These are phyloP conservation scores for Siniperca undulata DNA, from an alignment of 2,797 vertebrate genomes.

Conservation along the genomic window DNA sequence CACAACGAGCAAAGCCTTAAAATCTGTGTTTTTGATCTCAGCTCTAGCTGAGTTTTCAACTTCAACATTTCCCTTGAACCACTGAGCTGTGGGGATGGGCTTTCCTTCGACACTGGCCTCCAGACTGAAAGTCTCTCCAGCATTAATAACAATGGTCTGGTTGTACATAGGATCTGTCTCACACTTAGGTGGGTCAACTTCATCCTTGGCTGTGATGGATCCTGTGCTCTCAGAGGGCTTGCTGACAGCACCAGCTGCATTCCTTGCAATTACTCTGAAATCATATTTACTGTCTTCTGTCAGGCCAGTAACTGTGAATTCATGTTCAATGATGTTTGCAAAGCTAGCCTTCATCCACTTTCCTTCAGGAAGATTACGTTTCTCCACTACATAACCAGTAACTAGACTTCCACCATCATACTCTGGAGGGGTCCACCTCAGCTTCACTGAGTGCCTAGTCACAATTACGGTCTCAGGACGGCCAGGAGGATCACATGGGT, in stretches of 20 bases:
- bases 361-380: conserved; percentile 96
- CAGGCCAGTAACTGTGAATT: conserved; percentile 94
- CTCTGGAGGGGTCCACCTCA: conserved; percentile 93
- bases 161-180: conserved; percentile 95
- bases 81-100: conserved; percentile 93
- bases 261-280: conserved; percentile 97
- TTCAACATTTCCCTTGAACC: conserved; percentile 95
- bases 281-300: conserved; percentile 96
- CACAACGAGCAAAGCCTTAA: conserved; percentile 92
- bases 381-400: conserved; percentile 97
- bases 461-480: conserved; percentile 93
- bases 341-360: conserved; percentile 99
- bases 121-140: conserved; percentile 94
- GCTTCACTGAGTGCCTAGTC: conserved; percentile 93
- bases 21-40: conserved; percentile 96
- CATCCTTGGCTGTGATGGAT: conserved; percentile 95
- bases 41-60: conserved; percentile 94
- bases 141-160: conserved; percentile 94
- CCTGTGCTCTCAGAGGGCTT: conserved; percentile 97
- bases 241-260: conserved; percentile 95
- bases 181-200: conserved; percentile 94
- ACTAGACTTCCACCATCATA: conserved; percentile 97
- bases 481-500: conserved; percentile 97
- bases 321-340: conserved; percentile 92
- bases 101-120: conserved; percentile 95